A percentile compares a stretch with the other conserved stretches of the same genome.
Evolutionary conservation across 2,888 invertebrate species (phyloP).

Genomic region (Tetramorium bicarinatum): DNA sequence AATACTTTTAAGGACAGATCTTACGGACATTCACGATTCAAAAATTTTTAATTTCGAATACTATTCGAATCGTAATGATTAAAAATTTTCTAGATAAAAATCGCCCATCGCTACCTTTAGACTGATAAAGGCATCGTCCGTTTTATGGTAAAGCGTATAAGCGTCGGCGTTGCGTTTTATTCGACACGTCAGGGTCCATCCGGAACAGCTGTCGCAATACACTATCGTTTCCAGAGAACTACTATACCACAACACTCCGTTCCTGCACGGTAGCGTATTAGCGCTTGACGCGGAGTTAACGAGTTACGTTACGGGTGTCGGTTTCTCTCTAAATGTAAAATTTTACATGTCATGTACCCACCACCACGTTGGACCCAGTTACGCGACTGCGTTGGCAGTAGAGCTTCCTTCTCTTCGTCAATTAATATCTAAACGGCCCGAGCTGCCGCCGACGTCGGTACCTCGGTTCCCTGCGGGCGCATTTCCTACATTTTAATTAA

Average conservation of each 20-base stretch:
- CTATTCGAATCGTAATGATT: neutral
- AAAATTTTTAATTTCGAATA: neutral
- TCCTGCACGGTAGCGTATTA: constrained; percentile 53
- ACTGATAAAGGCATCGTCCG: neutral
- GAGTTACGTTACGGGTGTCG: constrained; percentile 56
- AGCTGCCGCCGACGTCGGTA: constrained; percentile 55
- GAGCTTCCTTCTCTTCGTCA: constrained; percentile 45
- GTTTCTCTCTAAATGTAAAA: constrained; percentile 59
- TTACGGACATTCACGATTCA: neutral
- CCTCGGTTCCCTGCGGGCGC: neutral
- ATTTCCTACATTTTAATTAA: constrained; percentile 15
- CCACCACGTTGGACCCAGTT: constrained; percentile 81
- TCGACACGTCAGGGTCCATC: constrained; percentile 39
- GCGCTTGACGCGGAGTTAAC: constrained; percentile 60
- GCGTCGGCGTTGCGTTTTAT: neutral
- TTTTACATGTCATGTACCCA: constrained; percentile 79
- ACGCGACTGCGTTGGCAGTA: constrained; percentile 69
- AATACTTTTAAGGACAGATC: neutral
- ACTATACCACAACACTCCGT: constrained; percentile 39
- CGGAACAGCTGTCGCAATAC: constrained; percentile 51
- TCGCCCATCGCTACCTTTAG: neutral
- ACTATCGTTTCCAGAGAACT: constrained; percentile 36
- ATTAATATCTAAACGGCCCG: constrained; percentile 70
- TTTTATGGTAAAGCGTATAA: neutral
- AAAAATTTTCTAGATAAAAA: neutral